A percentile compares a stretch with the other conserved stretches of the same genome.
Conservation (phyloP, 1,140 invertebrate genomes). For the Ruditapes philippinarum region DNA sequence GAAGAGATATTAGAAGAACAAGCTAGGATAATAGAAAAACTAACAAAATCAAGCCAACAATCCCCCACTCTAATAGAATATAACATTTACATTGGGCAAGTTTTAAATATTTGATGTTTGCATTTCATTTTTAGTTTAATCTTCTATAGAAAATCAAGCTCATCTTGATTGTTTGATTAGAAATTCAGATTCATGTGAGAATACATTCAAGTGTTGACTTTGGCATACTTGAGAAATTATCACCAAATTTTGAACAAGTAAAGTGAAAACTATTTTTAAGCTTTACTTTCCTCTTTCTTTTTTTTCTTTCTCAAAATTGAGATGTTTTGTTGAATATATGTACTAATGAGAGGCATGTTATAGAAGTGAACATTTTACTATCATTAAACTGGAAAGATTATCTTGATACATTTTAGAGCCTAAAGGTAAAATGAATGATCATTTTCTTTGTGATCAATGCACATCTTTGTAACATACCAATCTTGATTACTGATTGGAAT, state of each 20-base stretch:
- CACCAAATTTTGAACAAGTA: not conserved
- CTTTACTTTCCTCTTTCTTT: no score
- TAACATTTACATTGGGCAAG: not conserved
- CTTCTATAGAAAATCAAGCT: not conserved
- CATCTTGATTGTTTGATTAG: not conserved
- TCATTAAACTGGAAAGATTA: not conserved
- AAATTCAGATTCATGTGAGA: conserved; percentile 18
- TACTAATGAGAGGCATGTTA: not conserved
- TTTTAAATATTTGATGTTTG: conserved; percentile 40
- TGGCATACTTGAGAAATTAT: not conserved
- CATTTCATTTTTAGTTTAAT: not conserved
- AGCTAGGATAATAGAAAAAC: conserved; percentile 15
- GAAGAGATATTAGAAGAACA: not conserved
- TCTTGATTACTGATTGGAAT: no score
- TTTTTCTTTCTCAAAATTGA: not conserved
- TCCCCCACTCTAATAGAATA: conserved; percentile 12
- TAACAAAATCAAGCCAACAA: conserved; percentile 26
- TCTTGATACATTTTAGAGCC: not conserved
- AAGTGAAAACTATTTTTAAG: not conserved
- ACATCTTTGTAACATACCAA: not conserved
- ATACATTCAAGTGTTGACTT: conserved; percentile 10
- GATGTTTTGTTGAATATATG: not conserved
- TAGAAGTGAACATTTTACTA: not conserved
- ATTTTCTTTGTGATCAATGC: not conserved
- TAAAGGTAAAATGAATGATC: not conserved